phyloP scores from a whole-genome alignment of 92 coral and sea anemone species.

The Porites cylindrica region DNA sequence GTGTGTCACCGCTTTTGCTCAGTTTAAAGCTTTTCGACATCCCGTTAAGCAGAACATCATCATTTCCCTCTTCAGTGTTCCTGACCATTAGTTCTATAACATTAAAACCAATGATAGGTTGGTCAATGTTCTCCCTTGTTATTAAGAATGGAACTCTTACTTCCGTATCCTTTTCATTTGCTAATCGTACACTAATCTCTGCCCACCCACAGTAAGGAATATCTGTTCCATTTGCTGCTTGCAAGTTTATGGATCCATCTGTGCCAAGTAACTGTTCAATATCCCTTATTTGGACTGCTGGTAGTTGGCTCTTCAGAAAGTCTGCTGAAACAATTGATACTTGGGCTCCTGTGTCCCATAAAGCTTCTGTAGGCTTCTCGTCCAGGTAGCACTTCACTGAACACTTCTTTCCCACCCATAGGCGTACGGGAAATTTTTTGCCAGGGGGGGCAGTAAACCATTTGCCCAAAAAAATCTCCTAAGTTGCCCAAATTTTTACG shows the following conservation, averaged over 20 bases:
- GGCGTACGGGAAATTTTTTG: too few relatives aligned
- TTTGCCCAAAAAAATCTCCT: too few relatives aligned
- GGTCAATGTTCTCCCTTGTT: constrained; percentile 70
- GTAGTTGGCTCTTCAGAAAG: constrained; percentile 35
- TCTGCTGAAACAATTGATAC: constrained; percentile 66
- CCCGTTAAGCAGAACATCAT: constrained; percentile 42
- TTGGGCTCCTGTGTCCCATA: constrained; percentile 88
- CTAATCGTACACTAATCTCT: constrained; percentile 60
- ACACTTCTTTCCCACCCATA: constrained; percentile 41
- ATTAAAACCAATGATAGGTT: constrained; percentile 76
- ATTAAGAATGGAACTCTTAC: constrained; percentile 72
- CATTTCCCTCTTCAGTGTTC: constrained; percentile 7
- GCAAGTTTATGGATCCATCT: constrained; percentile 34
- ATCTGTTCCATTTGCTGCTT: constrained; percentile 79
- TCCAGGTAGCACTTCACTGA: constrained; percentile 54
- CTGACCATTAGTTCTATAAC: constrained; percentile 70
- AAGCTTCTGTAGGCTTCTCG: constrained; percentile 42
- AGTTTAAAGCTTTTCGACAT: constrained; percentile 43
- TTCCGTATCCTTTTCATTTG: constrained; percentile 39
- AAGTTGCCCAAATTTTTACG: too few relatives aligned
- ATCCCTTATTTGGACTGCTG: constrained; percentile 44
- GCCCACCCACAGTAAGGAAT: constrained; percentile 80
- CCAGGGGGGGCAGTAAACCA: too few relatives aligned
- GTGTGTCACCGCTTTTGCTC: too few relatives aligned
- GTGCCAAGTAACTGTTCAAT: constrained; percentile 55